Conservation (phyloP, 2,113 vertebrate genomes). For the Columba janthina region DNA sequence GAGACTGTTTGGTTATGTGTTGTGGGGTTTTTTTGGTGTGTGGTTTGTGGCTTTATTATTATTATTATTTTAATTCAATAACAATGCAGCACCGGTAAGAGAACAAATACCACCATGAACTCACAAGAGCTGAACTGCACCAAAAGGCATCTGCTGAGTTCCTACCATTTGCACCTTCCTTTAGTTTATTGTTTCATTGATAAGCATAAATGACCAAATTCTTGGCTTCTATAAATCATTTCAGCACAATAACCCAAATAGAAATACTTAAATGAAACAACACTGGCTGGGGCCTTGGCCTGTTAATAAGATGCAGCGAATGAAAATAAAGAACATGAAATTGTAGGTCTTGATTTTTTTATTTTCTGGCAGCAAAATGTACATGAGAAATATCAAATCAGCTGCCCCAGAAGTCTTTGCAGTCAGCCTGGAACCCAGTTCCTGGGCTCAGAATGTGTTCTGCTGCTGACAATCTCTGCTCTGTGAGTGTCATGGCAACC, state of each 20-base stretch:
- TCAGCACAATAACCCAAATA: not conserved
- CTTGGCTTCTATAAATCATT: not conserved
- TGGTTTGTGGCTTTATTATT: too few species aligned
- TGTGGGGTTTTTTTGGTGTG: too few species aligned
- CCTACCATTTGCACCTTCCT: not conserved
- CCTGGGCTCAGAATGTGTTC: not conserved
- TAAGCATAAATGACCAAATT: not conserved
- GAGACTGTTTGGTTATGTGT: not conserved
- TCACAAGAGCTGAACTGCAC: not conserved
- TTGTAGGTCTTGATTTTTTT: not conserved
- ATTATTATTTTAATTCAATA: not conserved
- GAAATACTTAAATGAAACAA: not conserved
- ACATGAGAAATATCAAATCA: not conserved
- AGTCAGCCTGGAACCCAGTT: not conserved
- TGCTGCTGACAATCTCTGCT: not conserved
- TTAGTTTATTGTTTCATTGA: not conserved
- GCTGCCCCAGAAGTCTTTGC: not conserved
- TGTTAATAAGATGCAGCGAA: not conserved
- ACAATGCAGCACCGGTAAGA: not conserved
- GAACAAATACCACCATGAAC: not conserved
- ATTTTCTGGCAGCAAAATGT: not conserved
- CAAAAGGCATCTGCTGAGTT: not conserved
- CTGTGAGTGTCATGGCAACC: not conserved
- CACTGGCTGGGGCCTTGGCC: not conserved
- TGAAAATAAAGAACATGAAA: not conserved